Percentiles rank a stretch among this genome's conserved stretches.
phyloP scores from a whole-genome alignment of 1,140 invertebrate genomes.

The Lepidurus apus region DNA sequence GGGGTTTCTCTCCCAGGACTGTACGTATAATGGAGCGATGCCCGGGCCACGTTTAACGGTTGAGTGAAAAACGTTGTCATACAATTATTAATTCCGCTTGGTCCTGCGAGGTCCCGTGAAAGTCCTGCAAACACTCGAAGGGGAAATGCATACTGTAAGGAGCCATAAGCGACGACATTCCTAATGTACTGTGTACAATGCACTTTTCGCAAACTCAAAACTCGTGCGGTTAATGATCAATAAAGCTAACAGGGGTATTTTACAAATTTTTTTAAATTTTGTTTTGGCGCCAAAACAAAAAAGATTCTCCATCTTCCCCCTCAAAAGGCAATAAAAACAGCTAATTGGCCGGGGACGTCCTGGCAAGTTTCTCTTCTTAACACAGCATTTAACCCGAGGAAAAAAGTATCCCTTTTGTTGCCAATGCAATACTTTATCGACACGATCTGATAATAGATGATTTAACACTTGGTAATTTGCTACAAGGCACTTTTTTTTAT shows the following conservation, averaged over 20 bases:
- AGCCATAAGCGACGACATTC: neutral
- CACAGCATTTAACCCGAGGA: too few species aligned
- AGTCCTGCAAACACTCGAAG: neutral
- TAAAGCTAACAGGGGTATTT: too few species aligned
- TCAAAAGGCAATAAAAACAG: too few species aligned
- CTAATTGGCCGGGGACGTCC: too few species aligned
- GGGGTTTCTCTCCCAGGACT: neutral
- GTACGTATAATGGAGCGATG: neutral
- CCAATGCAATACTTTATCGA: neutral
- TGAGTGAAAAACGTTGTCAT: slow-evolving; percentile 8
- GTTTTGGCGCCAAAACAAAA: too few species aligned
- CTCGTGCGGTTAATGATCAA: too few species aligned
- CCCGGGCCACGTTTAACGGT: neutral
- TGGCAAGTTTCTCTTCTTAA: too few species aligned
- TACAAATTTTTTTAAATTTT: too few species aligned
- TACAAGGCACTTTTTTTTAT: neutral
- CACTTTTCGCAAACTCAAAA: too few species aligned
- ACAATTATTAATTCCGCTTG: neutral
- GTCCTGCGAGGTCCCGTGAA: neutral
- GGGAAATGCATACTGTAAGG: neutral
- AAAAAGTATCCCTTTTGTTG: too few species aligned
- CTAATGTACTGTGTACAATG: too few species aligned
- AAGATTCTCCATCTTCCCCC: too few species aligned
- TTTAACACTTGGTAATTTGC: neutral
- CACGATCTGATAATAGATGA: slow-evolving; percentile 3